Conservation (phyloP, 2,113 vertebrate species). For the Cyprinus carpio region DNA sequence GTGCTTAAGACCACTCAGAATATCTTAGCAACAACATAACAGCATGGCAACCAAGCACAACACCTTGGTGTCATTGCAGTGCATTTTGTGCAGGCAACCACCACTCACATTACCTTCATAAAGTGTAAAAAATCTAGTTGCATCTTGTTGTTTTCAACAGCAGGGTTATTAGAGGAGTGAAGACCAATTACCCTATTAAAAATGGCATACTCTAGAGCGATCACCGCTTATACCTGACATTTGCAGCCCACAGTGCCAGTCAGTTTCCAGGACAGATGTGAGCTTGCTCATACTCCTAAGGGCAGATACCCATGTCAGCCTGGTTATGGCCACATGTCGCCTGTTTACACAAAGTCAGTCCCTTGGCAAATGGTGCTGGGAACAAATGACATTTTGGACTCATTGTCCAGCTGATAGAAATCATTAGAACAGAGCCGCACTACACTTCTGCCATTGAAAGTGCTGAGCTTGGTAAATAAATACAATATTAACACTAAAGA, state of each 20-base stretch:
- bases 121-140: background rate
- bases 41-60: background rate
- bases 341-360: slow-evolving; percentile 21
- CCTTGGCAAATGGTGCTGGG: slow-evolving; percentile 44
- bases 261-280: slow-evolving; percentile 47
- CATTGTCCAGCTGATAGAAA: slow-evolving; percentile 39
- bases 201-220: slow-evolving; percentile 8
- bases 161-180: slow-evolving; percentile 20
- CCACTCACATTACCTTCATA: background rate
- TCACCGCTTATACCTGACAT: slow-evolving; percentile 41
- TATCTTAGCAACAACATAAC: background rate
- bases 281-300: slow-evolving; percentile 28
- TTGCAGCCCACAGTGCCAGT: slow-evolving; percentile 24
- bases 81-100: background rate
- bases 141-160: background rate
- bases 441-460: background rate
- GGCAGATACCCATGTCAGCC: slow-evolving; percentile 27
- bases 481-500: slow-evolving; percentile 16
- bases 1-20: background rate
- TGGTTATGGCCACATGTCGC: slow-evolving; percentile 32
- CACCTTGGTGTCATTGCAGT: no score
- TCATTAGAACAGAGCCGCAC: slow-evolving; percentile 4
- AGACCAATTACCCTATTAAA: slow-evolving; percentile 30
- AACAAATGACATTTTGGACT: slow-evolving; percentile 52
- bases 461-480: slow-evolving; percentile 14